Base-by-base conservation (phyloP, 2,113 vertebrate species). In the Calidris pygmaea region DNA sequence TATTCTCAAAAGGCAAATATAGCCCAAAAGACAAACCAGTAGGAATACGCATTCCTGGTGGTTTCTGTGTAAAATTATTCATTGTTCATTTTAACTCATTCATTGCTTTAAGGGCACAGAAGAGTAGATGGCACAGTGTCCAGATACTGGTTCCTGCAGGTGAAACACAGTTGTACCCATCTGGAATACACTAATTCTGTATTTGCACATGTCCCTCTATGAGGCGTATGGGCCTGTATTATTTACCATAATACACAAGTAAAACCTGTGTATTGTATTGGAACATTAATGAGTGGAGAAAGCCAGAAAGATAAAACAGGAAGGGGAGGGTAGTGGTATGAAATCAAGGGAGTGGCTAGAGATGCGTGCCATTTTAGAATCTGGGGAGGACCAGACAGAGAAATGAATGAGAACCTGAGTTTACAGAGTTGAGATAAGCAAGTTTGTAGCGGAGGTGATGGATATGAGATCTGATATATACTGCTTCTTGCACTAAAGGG, bases 11-110 rank as follows among this genome's bases (percentile, higher is more conserved):
- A 94, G 85, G 63, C 89, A 87, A 82, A 95, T 67, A 74, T 89
- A 94, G 91, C 74, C 87, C 87, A 91, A 95, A 93, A 83, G 85
- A 63, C 83, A 96, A 95, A 94, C 78, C 91, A 90, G 93, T 94
- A 96, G 87, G 89, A 94, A 95, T 89, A 95, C 8, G 6, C 86
- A 94, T 95, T 95, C 93, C 94, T 96, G 81, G 74, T 94, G 91
- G 91, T 96, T 97, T 95, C 94, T 95, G 55, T 95, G 85, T 92
- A 94, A 95, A 95, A 87, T 92, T 58, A 79, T 89, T 93, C 87
- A 89, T 95, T 96, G 94, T 85, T 94, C 67, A 32, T 87, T 96
- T 96, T 97, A 95, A 92, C 94, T 91, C 93, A 67, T 95, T 95
- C 77, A 66, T 60, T 91, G 23, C 93, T 89, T 91, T 85, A 12